Conservation (phyloP, 2,797 vertebrate species). For the Pseudochaenichthys georgianus region DNA sequence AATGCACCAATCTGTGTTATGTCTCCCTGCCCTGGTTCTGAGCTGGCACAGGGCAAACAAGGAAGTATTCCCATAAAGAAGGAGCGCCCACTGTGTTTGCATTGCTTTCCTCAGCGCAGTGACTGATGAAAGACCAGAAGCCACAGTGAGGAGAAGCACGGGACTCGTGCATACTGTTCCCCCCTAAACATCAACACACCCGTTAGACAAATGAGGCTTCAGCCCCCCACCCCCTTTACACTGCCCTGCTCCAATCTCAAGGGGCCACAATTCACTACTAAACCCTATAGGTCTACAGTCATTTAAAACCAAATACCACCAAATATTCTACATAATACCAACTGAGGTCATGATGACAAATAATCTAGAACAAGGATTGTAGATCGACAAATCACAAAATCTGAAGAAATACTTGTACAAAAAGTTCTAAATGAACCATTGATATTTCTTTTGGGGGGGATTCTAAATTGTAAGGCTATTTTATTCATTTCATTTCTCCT, state of each 20-base stretch:
- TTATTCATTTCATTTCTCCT: neutral
- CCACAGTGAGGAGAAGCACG: conserved; percentile 75
- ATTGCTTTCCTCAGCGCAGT: conserved; percentile 75
- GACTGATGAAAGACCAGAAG: conserved; percentile 82
- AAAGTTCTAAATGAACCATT: conserved; percentile 8
- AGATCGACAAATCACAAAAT: conserved; percentile 15
- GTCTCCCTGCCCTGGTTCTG: conserved; percentile 61
- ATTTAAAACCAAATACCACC: conserved; percentile 34
- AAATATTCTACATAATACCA: conserved; percentile 12
- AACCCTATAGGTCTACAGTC: conserved; percentile 9
- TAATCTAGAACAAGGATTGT: conserved; percentile 24
- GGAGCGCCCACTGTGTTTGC: conserved; percentile 70
- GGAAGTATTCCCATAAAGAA: conserved; percentile 70
- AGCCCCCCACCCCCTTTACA: conserved; percentile 3
- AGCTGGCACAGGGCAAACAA: conserved; percentile 69
- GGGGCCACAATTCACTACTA: conserved; percentile 41
- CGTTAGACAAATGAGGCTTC: conserved; percentile 79
- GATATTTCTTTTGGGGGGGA: neutral
- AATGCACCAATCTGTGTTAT: conserved; percentile 68
- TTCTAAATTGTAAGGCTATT: neutral
- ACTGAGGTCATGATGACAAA: conserved; percentile 31
- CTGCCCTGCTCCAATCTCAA: conserved; percentile 36
- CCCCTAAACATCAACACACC: conserved; percentile 83
- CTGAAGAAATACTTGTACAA: conserved; percentile 27
- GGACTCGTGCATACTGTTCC: conserved; percentile 77